Base-by-base conservation (phyloP, 2,113 vertebrate species). In the Aplodontia rufa region DNA sequence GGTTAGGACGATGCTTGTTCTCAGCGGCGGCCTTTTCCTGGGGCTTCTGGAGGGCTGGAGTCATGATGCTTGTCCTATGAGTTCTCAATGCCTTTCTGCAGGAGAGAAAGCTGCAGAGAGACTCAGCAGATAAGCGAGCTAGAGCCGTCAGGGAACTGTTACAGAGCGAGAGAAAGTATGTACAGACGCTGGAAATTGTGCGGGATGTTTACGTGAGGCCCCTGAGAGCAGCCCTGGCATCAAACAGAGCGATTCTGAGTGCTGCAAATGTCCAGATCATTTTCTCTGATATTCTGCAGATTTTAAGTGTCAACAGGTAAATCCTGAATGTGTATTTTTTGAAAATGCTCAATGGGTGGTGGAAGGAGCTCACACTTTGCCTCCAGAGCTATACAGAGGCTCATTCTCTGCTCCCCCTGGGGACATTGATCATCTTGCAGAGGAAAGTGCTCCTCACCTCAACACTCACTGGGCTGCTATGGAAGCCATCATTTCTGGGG, bases 241-340 rank as follows among this genome's bases (percentile, higher is more conserved):
- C 99, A 47, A 99, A 99, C 97, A 97, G 98, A 91, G 98, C 99
- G 32, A 99, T 99, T 62, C 93, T 98, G 66, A 99, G 98, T 92
- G 95, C 96, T 0, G 79, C 98, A 4, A 98, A 98, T 8, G 71
- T 99, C 93, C 98, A 98, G 64, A 97, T 98, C 12, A 96, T 99
- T 93, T 98, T 99, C 97, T 98, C 98, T 2, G 98, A 99, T 30
- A 94, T 98, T 47, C 68, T 98, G 58, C 91, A 35, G 10, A 98
- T 99, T 79, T 97, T 99, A 96, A 96, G 98, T 86, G 95, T 99
- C 60, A 99, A 99, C 97, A 98, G 97, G 99, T 99, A 95, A 68
- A 32, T 20, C 3, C 26, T 3, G 45, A 75, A 42, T 22, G 66
- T 3, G 1, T 8, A 12, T 24, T n/a, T 68, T 68, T 83, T 47